These are phyloP conservation scores for Desmophyllum pertusum DNA, from an alignment of 92 coral and sea anemone genomes.

Conservation along the genomic window DNA sequence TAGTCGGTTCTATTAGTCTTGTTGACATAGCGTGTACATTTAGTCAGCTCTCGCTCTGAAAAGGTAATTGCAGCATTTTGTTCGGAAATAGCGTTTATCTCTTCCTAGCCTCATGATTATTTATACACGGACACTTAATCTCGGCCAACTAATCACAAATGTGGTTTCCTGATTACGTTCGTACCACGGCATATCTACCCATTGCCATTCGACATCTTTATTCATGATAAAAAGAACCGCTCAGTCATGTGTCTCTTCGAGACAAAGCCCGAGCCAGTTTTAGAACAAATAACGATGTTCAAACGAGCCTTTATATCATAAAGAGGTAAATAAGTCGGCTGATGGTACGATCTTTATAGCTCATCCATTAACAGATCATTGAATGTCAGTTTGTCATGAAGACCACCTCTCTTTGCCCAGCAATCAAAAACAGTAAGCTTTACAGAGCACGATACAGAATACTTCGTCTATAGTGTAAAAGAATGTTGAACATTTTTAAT, in stretches of 20 bases:
- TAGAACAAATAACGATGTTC: slow-evolving; percentile 4
- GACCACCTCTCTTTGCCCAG: not conserved
- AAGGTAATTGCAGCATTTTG: slow-evolving; percentile 10
- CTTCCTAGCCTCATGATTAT: not conserved
- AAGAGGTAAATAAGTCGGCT: not conserved
- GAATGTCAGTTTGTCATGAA: not conserved
- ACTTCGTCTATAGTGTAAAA: no score
- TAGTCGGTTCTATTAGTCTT: slow-evolving; percentile 10
- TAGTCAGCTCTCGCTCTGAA: not conserved
- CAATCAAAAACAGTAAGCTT: not conserved
- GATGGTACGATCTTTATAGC: not conserved
- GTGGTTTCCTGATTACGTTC: slow-evolving; percentile 29
- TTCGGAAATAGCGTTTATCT: slow-evolving; percentile 22
- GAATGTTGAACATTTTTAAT: not conserved
- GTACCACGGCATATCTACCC: not conserved
- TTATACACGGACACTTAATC: not conserved
- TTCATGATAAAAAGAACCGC: slow-evolving; percentile 11
- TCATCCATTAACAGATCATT: slow-evolving; percentile 5
- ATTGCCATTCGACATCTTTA: not conserved
- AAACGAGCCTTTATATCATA: slow-evolving; percentile 12
- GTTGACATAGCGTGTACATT: slow-evolving; percentile 21
- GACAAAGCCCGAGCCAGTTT: not conserved
- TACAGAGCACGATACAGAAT: not conserved
- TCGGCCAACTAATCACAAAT: not conserved
- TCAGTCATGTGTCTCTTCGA: slow-evolving; percentile 2